Evolutionary conservation across 2,888 invertebrate genomes (phyloP), one percentile per base, ranked within the genome.

Genomic region (Xylota segnis): DNA sequence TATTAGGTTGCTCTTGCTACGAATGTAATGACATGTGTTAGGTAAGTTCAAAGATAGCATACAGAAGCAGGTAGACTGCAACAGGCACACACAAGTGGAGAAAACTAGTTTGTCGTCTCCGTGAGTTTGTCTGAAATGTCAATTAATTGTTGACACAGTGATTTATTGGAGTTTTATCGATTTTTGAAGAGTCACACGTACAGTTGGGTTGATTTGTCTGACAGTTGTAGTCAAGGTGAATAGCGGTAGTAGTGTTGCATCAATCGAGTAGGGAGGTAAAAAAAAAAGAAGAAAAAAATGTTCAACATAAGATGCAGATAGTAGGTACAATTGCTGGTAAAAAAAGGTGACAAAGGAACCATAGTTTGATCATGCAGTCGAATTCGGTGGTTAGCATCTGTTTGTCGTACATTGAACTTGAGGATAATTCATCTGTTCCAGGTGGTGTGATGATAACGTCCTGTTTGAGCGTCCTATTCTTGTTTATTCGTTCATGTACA

Each of bases 101-200:
- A 71, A 70, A 75, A 81, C 84, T 75, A 47, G 75, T 70, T 68
- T 77, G 40, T 34, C 50, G 68, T 70, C 61, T 47, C 79, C 37
- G 59, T 71, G 71, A 84, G 75, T 71, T 84, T 84, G 79, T 84
- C 79, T 59, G 27, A 71, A 70, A 56, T 81, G 84, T 76, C 84
- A 76, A 71, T 71, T 71, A 75, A 66, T 71, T 66, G 54, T 71
- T 76, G 84, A 84, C 81, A 71, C 43, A 12, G 58, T 81, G 81
- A 84, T 84, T 81, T 84, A 84, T 84, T 71, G 70, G 32, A 54
- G 81, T 54, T 75, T 84, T 81, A 70, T 83, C 37, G 9, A 50
- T 43, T 61, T 58, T 75, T 78, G 40, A 68, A 47, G 56, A 74
- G 47, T 63, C 61, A 45, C 43, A 78, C 59, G 16, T 40, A 47